phyloP scores from a whole-genome alignment of 1,140 invertebrate genomes.

The Drosophila nasuta region DNA sequence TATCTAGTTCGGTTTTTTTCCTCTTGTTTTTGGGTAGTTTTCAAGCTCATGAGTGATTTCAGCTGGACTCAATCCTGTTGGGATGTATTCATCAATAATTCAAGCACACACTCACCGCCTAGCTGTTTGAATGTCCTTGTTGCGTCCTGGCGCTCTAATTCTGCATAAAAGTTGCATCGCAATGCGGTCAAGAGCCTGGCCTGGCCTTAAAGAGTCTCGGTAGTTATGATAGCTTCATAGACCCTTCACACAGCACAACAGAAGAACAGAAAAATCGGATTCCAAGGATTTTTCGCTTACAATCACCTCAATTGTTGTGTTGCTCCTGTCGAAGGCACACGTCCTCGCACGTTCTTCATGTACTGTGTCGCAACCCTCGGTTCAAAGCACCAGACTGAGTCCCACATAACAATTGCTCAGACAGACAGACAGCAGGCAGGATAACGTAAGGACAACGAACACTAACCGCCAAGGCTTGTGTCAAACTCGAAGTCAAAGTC shows the following conservation, averaged over 20 bases:
- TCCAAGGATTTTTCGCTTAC: slow-evolving; percentile 24
- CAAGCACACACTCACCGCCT: slow-evolving; percentile 64
- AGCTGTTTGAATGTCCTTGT: slow-evolving; percentile 8
- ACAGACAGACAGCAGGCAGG: not conserved
- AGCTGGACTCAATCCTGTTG: slow-evolving; percentile 71
- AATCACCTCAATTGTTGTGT: slow-evolving; percentile 53
- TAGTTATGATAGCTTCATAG: slow-evolving; percentile 18
- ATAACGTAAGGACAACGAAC: not conserved
- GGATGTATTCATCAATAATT: slow-evolving; percentile 80
- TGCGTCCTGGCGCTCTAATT: slow-evolving; percentile 4
- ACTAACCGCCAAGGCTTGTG: slow-evolving; percentile 23
- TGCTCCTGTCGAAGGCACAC: slow-evolving; percentile 40
- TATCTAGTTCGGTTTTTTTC: not conserved
- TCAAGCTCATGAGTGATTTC: slow-evolving; percentile 65
- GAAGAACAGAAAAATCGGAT: not conserved
- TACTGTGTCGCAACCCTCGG: slow-evolving; percentile 37
- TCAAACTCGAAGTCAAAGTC: slow-evolving; percentile 37
- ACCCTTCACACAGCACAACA: not conserved
- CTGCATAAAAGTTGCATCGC: slow-evolving; percentile 60
- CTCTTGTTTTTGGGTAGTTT: slow-evolving; percentile 24
- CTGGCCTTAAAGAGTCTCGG: slow-evolving; percentile 14
- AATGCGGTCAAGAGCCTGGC: slow-evolving; percentile 33
- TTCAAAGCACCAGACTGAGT: slow-evolving; percentile 60
- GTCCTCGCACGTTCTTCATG: slow-evolving; percentile 12
- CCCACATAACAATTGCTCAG: slow-evolving; percentile 51